These are phyloP conservation scores for Ruditapes philippinarum DNA, from an alignment of 1,140 invertebrate genomes.

Conservation along the genomic window DNA sequence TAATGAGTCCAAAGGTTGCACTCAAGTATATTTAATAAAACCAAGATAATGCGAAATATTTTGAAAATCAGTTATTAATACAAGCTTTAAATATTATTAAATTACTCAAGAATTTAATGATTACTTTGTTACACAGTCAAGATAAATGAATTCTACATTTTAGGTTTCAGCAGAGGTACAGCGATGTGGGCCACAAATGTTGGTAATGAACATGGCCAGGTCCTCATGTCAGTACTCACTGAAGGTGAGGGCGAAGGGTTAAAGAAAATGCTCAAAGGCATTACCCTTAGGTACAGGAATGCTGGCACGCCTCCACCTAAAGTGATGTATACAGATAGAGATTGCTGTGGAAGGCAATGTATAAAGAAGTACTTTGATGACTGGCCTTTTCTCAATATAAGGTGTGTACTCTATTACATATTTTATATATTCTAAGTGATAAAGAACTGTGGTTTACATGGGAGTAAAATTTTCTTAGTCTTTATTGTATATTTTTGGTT, in stretches of 20 bases:
- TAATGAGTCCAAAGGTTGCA: background rate
- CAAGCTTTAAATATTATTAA: slow-evolving; percentile 16
- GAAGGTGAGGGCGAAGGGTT: slow-evolving; percentile 59
- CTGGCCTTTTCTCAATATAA: slow-evolving; percentile 53
- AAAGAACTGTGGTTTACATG: background rate
- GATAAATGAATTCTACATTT: slow-evolving; percentile 12
- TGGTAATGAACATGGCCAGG: slow-evolving; percentile 68
- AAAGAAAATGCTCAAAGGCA: slow-evolving; percentile 46
- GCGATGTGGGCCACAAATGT: slow-evolving; percentile 70
- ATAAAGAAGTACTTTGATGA: slow-evolving; percentile 27
- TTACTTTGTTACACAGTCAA: background rate
- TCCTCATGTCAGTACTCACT: slow-evolving; percentile 71
- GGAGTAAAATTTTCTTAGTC: background rate
- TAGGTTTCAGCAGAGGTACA: slow-evolving; percentile 59
- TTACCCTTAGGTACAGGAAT: slow-evolving; percentile 32
- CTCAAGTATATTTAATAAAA: background rate
- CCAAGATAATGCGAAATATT: background rate
- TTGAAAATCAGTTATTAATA: slow-evolving; percentile 14
- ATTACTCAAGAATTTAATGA: slow-evolving; percentile 9
- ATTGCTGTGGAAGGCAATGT: slow-evolving; percentile 54
- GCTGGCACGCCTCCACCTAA: slow-evolving; percentile 47
- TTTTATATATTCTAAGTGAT: slow-evolving; percentile 20
- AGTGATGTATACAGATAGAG: slow-evolving; percentile 59
- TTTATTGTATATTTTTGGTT: slow-evolving; percentile 10
- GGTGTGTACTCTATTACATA: slow-evolving; percentile 21